Base-by-base conservation (phyloP, 2,888 invertebrate species). In the Hypomecis atomaria region DNA sequence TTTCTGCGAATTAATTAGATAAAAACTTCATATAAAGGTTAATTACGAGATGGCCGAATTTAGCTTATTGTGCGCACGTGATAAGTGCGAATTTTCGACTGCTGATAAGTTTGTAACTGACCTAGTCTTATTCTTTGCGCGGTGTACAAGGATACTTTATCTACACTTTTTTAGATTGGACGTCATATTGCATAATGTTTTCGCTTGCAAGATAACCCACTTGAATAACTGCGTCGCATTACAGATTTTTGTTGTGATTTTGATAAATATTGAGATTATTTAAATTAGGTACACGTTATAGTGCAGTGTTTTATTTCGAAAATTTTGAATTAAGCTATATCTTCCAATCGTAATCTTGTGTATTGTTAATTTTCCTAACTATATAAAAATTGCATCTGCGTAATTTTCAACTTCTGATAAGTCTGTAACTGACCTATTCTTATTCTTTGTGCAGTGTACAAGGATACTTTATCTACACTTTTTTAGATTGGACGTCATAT, bases 341-440 rank as follows among this genome's bases (percentile, higher is more conserved):
- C n/a, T n/a, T n/a, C n/a, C n/a, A n/a, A n/a, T n/a, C n/a, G n/a
- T n/a, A n/a, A n/a, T n/a, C n/a, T n/a, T n/a, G n/a, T n/a, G n/a
- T n/a, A n/a, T n/a, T n/a, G n/a, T n/a, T n/a, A n/a, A n/a, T n/a
- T n/a, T n/a, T n/a, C n/a, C n/a, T n/a, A n/a, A n/a, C n/a, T n/a
- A n/a, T n/a, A n/a, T n/a, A n/a, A n/a, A n/a, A n/a, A n/a, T n/a
- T n/a, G n/a, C n/a, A n/a, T n/a, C n/a, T 45, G 53, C 42, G 50
- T n/a, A 48, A 59, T 42, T 52, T 48, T 53, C 58, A 48, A 49
- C 42, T 53, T 11, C 4, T 43, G 43, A 66, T 65, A 66, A 33
- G 9, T 13, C 34, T 53, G 57, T 62, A 69, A 71, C 71, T 71
- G 71, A 71, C 71, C 71, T 71, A 71, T 65, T 69, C 62, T 61